These are phyloP conservation scores for Agrypnus murinus DNA, from an alignment of 2,888 invertebrate genomes.

Conservation along the genomic window DNA sequence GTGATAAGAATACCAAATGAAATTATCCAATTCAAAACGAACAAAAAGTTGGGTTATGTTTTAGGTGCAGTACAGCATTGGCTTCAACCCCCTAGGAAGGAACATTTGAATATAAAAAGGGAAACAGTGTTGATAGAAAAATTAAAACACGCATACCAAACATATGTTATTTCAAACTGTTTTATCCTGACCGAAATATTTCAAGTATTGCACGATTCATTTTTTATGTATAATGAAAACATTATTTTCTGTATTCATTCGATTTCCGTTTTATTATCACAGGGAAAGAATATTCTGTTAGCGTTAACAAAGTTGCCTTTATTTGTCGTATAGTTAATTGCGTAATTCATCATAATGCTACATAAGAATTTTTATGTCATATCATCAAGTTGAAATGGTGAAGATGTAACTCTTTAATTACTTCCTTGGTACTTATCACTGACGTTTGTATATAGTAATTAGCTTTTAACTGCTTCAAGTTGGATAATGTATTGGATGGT, in stretches of 20 bases:
- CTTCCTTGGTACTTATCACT: conserved; percentile 8
- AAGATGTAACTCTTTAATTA: conserved; percentile 16
- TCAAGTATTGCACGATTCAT: background rate
- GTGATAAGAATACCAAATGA: conserved; percentile 3
- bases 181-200: conserved; percentile 1
- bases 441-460: background rate
- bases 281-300: no score
- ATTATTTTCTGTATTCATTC: no score
- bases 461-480: background rate
- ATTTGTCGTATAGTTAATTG: background rate
- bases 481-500: no score
- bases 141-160: conserved; percentile 15
- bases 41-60: background rate
- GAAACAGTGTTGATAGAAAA: conserved; percentile 19
- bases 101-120: conserved; percentile 12
- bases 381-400: background rate
- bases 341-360: conserved; percentile 1
- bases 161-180: background rate
- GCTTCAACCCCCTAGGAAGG: background rate
- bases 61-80: no score
- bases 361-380: background rate
- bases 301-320: background rate
- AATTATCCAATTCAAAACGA: background rate
- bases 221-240: conserved; percentile 15
- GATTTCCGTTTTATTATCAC: no score